Base-by-base conservation (phyloP, 1,140 invertebrate species). In the Ceratoteleas bidentatus region DNA sequence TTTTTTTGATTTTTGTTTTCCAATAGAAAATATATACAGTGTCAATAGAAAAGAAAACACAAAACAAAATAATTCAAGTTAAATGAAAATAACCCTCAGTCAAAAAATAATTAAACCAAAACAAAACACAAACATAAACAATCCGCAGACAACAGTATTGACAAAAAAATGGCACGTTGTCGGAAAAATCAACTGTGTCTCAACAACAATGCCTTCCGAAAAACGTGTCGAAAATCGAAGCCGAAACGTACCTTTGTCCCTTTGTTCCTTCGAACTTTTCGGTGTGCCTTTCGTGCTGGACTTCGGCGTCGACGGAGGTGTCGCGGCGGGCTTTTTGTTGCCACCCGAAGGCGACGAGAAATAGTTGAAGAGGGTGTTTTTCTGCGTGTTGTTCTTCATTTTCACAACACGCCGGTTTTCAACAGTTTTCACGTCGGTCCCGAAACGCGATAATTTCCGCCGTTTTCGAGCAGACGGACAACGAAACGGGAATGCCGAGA, bases 291-390 rank as follows among this genome's bases (percentile, higher is more conserved):
- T 81, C 3, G 47, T 45, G 33, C 3, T 32, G 0, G 72, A 52
- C 53, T 57, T 66, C 6, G 73, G 47, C 6, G 73, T 68, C 15
- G 52, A 15, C 43, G 43, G 64, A n/a, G 78, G 14, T 14, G 81
- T 9, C 7, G 7, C 40, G 8, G 58, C 69, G 10, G 78, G 70
- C 7, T 68, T 66, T 24, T 76, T 68, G 45, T 57, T 73, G 7
- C 58, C 6, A 75, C 61, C 72, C 54, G 88, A 90, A 3, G 89
- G 89, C 8, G 89, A 90, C 1, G 84, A 82, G 43, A 90, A 90
- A 70, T 90, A 90, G 84, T 90, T 90, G 10, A 85, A 86, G 47
- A 90, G 72, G 0, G 89, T 89, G 16, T 89, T 90, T 47, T 87
- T 83, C 57, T 89, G 89, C 6, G 86, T 61, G 84, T 85, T 87